These are phyloP conservation scores for Drosophila tanythrix DNA, from an alignment of 2,888 invertebrate species.

Conservation along the genomic window DNA sequence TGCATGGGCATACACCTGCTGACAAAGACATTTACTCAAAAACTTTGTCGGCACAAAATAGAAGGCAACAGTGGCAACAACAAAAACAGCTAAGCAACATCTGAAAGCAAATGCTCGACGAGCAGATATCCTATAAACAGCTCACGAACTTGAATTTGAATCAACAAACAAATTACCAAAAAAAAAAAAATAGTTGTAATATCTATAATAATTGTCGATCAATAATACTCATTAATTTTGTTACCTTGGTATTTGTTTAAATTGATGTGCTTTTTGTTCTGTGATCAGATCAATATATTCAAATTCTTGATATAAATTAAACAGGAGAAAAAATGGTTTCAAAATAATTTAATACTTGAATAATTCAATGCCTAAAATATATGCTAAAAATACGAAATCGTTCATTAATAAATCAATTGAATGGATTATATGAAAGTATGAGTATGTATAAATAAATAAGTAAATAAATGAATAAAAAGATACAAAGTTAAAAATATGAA, in stretches of 20 bases:
- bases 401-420: neutral
- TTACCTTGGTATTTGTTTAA: too few species aligned
- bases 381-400: neutral
- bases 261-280: too few species aligned
- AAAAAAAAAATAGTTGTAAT: neutral
- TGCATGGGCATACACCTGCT: slow-evolving; percentile 72
- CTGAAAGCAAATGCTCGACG: neutral
- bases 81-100: slow-evolving; percentile 13
- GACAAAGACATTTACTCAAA: slow-evolving; percentile 81
- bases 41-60: slow-evolving; percentile 73
- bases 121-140: neutral
- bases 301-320: neutral
- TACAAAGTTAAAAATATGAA: neutral
- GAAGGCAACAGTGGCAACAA: slow-evolving; percentile 52
- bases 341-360: neutral
- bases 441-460: neutral
- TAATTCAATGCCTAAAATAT: neutral
- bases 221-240: neutral
- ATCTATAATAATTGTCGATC: neutral
- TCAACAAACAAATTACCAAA: too few species aligned
- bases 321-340: neutral
- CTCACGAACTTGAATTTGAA: neutral
- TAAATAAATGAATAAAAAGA: neutral
- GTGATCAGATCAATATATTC: neutral
- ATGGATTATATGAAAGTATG: neutral